Percentiles rank a stretch among this genome's conserved stretches.
Conservation (phyloP, 1,140 invertebrate species). For the Berghia stephanieae region DNA sequence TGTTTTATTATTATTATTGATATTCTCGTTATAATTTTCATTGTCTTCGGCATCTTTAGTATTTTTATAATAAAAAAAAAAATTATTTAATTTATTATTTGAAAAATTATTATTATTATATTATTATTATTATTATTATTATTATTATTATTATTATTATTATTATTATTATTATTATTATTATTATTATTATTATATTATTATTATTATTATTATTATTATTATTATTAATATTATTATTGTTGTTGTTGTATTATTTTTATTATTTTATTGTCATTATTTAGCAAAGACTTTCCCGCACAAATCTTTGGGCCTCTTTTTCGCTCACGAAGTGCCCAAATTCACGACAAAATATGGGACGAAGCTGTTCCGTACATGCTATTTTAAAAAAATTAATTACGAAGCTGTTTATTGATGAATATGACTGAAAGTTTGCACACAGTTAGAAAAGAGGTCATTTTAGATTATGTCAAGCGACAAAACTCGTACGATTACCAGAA, state of each 20-base stretch:
- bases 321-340: too few species aligned
- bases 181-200: background rate
- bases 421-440: too few species aligned
- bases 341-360: too few species aligned
- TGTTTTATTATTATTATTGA: too few species aligned
- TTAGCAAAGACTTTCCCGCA: background rate
- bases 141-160: background rate
- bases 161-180: background rate
- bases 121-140: background rate
- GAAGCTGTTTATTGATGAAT: too few species aligned
- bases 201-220: background rate
- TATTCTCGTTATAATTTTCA: constrained; percentile 10
- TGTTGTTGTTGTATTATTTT: too few species aligned
- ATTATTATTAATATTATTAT: background rate
- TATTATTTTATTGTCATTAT: background rate
- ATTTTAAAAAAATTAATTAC: too few species aligned
- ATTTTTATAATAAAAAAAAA: background rate
- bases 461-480: too few species aligned
- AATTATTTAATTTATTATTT: background rate
- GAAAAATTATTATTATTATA: background rate
- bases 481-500: too few species aligned
- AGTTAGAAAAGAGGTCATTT: too few species aligned
- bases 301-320: too few species aligned
- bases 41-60: background rate
- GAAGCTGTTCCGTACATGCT: too few species aligned